Evolutionary conservation across 2,797 vertebrate species (phyloP).

Genomic region (Triplophysa bombifrons): DNA sequence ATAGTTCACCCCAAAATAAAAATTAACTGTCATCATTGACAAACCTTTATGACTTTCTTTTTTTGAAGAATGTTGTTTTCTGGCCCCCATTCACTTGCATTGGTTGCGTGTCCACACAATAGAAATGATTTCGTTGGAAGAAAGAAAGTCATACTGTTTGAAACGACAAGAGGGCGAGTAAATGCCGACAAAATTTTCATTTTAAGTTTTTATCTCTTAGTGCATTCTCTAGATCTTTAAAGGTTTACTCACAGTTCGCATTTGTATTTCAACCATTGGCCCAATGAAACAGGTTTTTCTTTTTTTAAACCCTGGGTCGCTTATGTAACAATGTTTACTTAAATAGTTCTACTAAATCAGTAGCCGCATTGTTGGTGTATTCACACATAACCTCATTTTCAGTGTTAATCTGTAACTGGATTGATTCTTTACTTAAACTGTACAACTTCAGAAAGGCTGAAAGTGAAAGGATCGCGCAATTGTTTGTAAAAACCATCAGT

Average conservation of each 20-base stretch:
- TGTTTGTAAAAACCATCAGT: background rate
- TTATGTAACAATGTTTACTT: background rate
- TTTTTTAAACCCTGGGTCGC: background rate
- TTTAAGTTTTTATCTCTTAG: background rate
- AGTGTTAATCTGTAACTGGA: background rate
- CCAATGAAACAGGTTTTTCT: background rate
- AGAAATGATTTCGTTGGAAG: no score
- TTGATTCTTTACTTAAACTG: slow-evolving; percentile 7
- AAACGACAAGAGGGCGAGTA: no score
- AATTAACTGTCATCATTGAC: no score
- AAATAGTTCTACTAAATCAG: background rate
- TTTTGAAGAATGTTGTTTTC: no score
- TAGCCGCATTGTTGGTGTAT: background rate
- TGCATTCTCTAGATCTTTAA: background rate
- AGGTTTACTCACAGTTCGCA: no score
- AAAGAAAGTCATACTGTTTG: no score
- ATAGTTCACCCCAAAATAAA: no score
- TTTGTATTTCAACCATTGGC: background rate
- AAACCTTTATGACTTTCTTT: no score
- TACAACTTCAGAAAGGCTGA: background rate
- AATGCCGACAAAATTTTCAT: no score
- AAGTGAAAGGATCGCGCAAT: background rate
- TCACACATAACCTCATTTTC: background rate
- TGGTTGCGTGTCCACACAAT: no score
- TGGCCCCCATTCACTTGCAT: no score